Evolutionary conservation across 2,113 vertebrate species (phyloP).

Genomic region (Cepphus grylle): DNA sequence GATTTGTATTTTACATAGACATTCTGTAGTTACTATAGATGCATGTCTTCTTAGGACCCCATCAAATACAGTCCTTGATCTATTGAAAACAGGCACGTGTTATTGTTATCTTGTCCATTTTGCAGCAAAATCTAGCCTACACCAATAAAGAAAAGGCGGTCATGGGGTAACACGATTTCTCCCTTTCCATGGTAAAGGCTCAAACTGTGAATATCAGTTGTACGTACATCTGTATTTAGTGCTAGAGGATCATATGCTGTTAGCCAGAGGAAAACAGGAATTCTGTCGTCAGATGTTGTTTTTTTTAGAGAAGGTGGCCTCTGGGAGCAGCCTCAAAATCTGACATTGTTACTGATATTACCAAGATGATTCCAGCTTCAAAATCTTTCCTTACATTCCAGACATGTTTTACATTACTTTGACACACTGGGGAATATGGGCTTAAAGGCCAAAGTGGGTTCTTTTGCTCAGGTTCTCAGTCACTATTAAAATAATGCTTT

Average conservation of each 20-base stretch:
- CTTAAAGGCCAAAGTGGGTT: background rate
- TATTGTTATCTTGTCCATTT: conserved; percentile 35
- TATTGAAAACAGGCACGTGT: background rate
- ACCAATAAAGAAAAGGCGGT: background rate
- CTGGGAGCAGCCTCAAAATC: conserved; percentile 14
- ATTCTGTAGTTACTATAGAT: background rate
- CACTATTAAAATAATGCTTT: background rate
- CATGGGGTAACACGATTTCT: background rate
- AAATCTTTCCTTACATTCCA: background rate
- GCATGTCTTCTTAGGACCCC: background rate
- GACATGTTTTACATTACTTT: background rate
- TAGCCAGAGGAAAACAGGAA: conserved; percentile 41
- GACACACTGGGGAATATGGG: background rate
- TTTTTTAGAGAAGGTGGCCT: conserved; percentile 45
- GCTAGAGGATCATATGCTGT: conserved; percentile 6
- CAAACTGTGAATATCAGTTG: conserved; percentile 14
- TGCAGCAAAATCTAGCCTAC: conserved; percentile 31
- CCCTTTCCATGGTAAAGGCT: conserved; percentile 43
- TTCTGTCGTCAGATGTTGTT: conserved; percentile 52
- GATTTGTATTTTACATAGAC: background rate
- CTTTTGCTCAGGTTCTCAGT: background rate
- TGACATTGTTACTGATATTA: background rate
- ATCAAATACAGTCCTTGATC: background rate
- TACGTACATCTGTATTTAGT: conserved; percentile 49
- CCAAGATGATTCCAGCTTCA: background rate